Evolutionary conservation across 2,113 vertebrate species (phyloP), one percentile per base, ranked within the genome.

Genomic region (Etheostoma cragini): DNA sequence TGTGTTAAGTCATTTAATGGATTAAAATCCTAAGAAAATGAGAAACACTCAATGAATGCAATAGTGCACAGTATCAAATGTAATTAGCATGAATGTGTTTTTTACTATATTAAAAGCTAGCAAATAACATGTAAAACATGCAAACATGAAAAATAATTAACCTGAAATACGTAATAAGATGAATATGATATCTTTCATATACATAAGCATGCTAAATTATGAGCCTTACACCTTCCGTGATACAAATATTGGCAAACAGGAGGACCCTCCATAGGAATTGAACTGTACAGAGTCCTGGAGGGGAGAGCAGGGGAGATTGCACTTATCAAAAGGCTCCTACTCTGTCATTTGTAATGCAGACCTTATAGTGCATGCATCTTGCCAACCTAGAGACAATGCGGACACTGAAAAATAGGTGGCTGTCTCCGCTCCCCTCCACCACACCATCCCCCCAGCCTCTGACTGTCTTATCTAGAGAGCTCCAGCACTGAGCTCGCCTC

Each of bases 291-390:
- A 81, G 54, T 73, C 85, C 82, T 87, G 56, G 15, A 69, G 72
- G 78, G 49, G 19, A 56, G 62, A 71, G 82, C 62, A 24, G 85
- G 26, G 76, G 72, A 78, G 84, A 90, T 90, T 78, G 63, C 56
- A 53, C 75, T 85, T 86, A 91, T 91, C 85, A 87, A 71, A 45
- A 77, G 30, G 79, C 76, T 73, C 72, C 76, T 72, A 66, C 82
- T 90, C 88, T 82, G 84, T 83, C 83, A 87, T 90, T 84, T 91
- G 84, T 88, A 81, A 88, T 83, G 80, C 80, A 46, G 73, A 75
- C 66, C 80, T 66, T 30, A 57, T 71, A 54, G 24, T 13, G 38
- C 64, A 62, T 46, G 68, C 66, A 61, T 85, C 63, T 77, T 63
- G 42, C 54, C 73, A 67, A 84, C 72, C 84, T 56, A 45, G 65